phyloP scores from a whole-genome alignment of 30 jellyfish, hydroid and myxozoan species.

The Chrysaora quinquecirrha region DNA sequence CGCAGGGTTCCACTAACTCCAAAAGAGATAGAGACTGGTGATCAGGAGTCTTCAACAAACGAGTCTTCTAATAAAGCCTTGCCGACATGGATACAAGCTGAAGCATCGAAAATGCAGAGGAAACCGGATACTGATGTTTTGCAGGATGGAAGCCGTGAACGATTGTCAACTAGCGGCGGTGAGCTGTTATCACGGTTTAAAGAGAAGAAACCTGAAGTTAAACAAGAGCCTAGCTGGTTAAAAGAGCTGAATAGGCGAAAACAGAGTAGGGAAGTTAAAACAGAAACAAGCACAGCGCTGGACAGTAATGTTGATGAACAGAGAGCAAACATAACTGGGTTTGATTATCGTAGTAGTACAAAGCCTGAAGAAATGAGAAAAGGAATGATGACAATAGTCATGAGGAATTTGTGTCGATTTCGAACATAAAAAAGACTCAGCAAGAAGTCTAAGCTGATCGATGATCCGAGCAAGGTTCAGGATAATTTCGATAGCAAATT shows the following conservation, averaged over 20 bases:
- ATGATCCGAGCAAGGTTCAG: too few relatives aligned
- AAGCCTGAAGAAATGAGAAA: not conserved
- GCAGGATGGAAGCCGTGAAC: not conserved
- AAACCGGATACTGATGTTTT: not conserved
- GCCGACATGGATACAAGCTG: slow-evolving; percentile 1
- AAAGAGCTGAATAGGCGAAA: slow-evolving; percentile 38
- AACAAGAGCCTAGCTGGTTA: slow-evolving; percentile 45
- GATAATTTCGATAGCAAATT: too few relatives aligned
- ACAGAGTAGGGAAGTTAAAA: slow-evolving; percentile 9
- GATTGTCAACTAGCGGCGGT: not conserved
- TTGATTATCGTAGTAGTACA: slow-evolving; percentile 16
- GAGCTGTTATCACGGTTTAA: slow-evolving; percentile 3
- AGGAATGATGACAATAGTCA: not conserved
- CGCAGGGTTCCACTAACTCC: not conserved
- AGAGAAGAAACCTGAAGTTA: not conserved
- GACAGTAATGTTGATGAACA: not conserved
- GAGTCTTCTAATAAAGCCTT: not conserved
- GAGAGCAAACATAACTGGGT: not conserved
- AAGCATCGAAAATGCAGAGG: not conserved
- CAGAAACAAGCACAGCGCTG: not conserved
- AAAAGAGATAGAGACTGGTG: not conserved
- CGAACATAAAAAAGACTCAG: not conserved
- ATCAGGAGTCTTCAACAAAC: not conserved
- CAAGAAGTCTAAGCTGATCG: not conserved
- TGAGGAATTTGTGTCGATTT: not conserved